Percentiles rank a stretch among this genome's conserved stretches.
phyloP scores from a whole-genome alignment of 2,888 invertebrate species.

The Cactoblastis cactorum region DNA sequence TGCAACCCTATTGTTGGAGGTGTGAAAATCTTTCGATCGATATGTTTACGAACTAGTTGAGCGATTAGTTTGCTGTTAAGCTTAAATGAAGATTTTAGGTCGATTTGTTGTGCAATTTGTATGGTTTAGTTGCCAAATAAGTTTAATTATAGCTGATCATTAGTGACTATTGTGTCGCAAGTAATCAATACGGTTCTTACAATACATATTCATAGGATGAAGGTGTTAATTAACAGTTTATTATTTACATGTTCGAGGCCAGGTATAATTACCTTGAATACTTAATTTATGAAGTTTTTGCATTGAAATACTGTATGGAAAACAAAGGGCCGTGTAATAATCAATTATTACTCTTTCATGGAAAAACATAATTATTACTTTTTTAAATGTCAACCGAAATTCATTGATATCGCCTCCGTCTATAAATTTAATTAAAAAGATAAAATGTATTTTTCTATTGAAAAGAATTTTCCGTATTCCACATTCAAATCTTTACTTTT shows the following conservation, averaged over 20 bases:
- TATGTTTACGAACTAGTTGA: slow-evolving; percentile 36
- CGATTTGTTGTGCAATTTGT: slow-evolving; percentile 18
- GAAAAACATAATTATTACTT: not conserved
- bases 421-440: not conserved
- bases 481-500: not conserved
- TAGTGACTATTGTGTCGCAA: slow-evolving; percentile 9
- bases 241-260: slow-evolving; percentile 4
- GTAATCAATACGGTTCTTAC: slow-evolving; percentile 7
- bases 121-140: slow-evolving; percentile 14
- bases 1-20: slow-evolving; percentile 57
- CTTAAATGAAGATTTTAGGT: not conserved
- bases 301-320: not conserved
- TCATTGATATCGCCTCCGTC: not conserved
- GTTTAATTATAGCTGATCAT: slow-evolving; percentile 22
- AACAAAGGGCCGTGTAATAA: not conserved
- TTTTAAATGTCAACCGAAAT: not conserved
- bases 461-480: not conserved
- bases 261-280: not conserved
- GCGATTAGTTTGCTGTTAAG: slow-evolving; percentile 23
- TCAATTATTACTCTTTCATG: not conserved
- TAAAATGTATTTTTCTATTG: not conserved
- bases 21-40: slow-evolving; percentile 53
- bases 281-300: slow-evolving; percentile 1
- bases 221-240: slow-evolving; percentile 10
- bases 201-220: slow-evolving; percentile 5